Evolutionary conservation across 2,113 vertebrate species (phyloP), one percentile per base, ranked within the genome.

Genomic region (Crotalus tigris): DNA sequence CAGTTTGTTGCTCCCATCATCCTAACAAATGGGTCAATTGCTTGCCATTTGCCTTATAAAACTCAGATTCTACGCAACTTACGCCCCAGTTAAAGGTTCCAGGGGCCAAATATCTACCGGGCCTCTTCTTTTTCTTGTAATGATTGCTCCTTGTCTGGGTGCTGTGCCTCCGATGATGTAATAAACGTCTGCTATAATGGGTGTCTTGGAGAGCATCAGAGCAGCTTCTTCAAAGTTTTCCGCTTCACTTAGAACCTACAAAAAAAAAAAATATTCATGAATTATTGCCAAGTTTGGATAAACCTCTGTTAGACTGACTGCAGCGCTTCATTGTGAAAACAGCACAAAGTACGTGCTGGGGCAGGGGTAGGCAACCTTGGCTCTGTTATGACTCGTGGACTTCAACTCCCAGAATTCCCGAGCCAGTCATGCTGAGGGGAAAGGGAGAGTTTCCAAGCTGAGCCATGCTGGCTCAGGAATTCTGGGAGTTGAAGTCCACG

Each of bases 31-130:
- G 39, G 75, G 2, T 44, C 39, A 39, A 21, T 39, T 21, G 33
- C 69, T 39, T 81, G 33, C 5, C 33, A 44, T 81, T 81, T 81
- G 75, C 7, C 33, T 81, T 81, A 21, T 44, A 81, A 39, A 44
- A 81, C 3, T 81, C 33, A 21, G 33, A 44, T 81, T 21, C 75
- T 39, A 15, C 89, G 26, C 54, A 91, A 95, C 98, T 97, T 96
- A 99, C 99, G 86, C 97, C 97, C 98, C 99, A 55, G 92, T 57
- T 54, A 97, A 10, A 11, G 98, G 97, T 69, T 99, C 98, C 0
- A 99, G 97, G 23, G 98, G 98, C 99, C 99, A 99, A 94, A 99
- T 98, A 89, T 99, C 99, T 24, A 94, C 98, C 0, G 98, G 97
- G 7, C 98, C 98, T 0, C 11, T 59, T 93, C 98, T 98, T 85